Evolutionary conservation across 2,888 invertebrate genomes (phyloP), one percentile per base, ranked within the genome.

Genomic region (Hirtodrosophila alboralis): DNA sequence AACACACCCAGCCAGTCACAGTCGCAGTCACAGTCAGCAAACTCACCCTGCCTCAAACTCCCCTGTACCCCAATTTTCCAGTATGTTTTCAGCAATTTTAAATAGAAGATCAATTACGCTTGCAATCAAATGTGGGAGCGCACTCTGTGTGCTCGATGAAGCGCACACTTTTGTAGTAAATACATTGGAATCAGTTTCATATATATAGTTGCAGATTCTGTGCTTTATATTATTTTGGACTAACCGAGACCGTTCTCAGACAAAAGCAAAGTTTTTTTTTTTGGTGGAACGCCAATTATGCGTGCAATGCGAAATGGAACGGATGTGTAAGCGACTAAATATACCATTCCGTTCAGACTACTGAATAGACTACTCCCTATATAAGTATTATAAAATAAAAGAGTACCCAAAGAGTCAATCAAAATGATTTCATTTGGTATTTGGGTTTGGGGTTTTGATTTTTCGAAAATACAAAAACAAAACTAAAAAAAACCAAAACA

Each of bases 301-400:
- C 83, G 85, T 83, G 84, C 80, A 80, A 85, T 75, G 75, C 84
- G 75, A 84, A 84, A 75, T 85, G 85, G 83, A 84, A 79, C 75
- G 75, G 73, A 66, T 76, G 76, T 70, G 58, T 57, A 53, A 51
- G 60, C 78, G 60, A 67, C 81, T 80, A 77, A 75, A 80, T 74
- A 80, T 72, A 83, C 65, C 65, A 59, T 40, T 62, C 27, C 31
- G 21, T 30, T 28, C 40, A 13, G 37, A 36, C 26, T 37, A 47
- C 26, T 14, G 41, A 38, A 58, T 34, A 18, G 31, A 49, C 28
- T 53, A 49, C 59, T 51, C 26, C 43, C 43, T 21, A 43, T 18
- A 12, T 21, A 26, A 3, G 7, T 34, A 21, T 8, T 33, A 26
- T 13, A 7, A 6, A 18, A 18, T n/a, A 4, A 54, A 52, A 51